Percentiles rank a stretch among this genome's conserved stretches.
phyloP scores from a whole-genome alignment of 2,888 invertebrate species.

The Leucania comma region DNA sequence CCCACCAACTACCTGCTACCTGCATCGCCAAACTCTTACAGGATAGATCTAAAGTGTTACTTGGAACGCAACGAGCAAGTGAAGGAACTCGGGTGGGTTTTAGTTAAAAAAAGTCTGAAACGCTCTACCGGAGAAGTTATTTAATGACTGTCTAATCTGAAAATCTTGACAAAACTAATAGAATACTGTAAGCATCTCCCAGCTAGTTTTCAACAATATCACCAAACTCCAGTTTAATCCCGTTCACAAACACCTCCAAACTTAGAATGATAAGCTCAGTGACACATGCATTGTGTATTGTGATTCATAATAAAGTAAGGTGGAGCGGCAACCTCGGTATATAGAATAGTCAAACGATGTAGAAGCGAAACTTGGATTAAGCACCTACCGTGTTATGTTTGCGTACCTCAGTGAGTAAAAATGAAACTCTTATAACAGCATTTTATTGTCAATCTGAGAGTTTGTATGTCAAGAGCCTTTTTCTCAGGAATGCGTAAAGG shows the following conservation, averaged over 20 bases:
- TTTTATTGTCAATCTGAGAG: too few relatives aligned
- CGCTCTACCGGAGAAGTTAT: too few relatives aligned
- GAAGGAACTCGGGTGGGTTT: too few relatives aligned
- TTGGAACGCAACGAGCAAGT: too few relatives aligned
- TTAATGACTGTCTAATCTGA: background rate
- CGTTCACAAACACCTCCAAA: constrained; percentile 46
- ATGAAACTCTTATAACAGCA: too few relatives aligned
- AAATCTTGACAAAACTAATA: constrained; percentile 15
- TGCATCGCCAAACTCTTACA: too few relatives aligned
- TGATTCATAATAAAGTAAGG: constrained; percentile 69
- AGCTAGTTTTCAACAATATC: constrained; percentile 36
- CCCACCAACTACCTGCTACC: too few relatives aligned
- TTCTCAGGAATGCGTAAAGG: too few relatives aligned
- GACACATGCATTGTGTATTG: constrained; percentile 67
- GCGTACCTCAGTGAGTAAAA: too few relatives aligned
- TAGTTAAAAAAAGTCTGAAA: too few relatives aligned
- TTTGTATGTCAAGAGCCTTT: too few relatives aligned
- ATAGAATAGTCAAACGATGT: constrained; percentile 16
- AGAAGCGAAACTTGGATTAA: background rate
- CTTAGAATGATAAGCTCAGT: constrained; percentile 59
- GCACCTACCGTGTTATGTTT: background rate
- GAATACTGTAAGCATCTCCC: background rate
- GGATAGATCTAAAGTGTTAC: too few relatives aligned
- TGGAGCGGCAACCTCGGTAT: constrained; percentile 44
- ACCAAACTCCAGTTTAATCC: constrained; percentile 35